Base-by-base conservation (phyloP, 2,113 vertebrate genomes). In the Notechis scutatus region DNA sequence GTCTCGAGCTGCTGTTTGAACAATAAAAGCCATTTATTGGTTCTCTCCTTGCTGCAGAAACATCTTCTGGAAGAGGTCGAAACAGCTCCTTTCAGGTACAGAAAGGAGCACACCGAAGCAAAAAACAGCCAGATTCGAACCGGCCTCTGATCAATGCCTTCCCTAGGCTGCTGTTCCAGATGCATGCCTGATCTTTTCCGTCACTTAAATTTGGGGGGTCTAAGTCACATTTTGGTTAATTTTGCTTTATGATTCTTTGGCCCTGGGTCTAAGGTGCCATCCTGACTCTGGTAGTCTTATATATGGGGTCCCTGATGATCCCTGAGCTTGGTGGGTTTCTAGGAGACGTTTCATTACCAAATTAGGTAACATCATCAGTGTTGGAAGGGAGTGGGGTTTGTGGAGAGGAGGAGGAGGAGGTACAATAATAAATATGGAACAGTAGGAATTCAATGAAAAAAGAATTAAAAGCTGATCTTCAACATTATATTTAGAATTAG, bases 71-170 rank as follows among this genome's bases (percentile, higher is more conserved):
- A 47, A 11, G 15, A 61, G 42, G 56, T n/a, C 57, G n/a, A 64
- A 64, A 0, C 88, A 12, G 21, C 23, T 20, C 42, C 7, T 26
- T 85, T 89, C 34, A 90, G 29, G 26, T 5, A 14, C 14, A 39
- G 24, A 85, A 90, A 86, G 50, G 47, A 29, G 47, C 91, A 89
- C 90, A 5, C 47, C 4, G 74, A 24, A 64, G 69, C 1, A 29
- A 90, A 39, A 24, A 57, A 89, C 0, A 57, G 29, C 86, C 89
- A 54, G 7, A 56, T 55, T 14, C 34, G 47, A 87, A n/a, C 15
- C 39, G 0, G 0, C n/a, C n/a, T 42, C 24, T 0, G 1, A 5
- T 6, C 9, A 9, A 52, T 24, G 50, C 20, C 3, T 50, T 57
- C 56, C 15, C 45, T 18, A 24, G 86, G 59, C 55, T 87, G 47